These are phyloP conservation scores for Metellina segmentata DNA, from an alignment of 2,888 invertebrate species.

Conservation along the genomic window DNA sequence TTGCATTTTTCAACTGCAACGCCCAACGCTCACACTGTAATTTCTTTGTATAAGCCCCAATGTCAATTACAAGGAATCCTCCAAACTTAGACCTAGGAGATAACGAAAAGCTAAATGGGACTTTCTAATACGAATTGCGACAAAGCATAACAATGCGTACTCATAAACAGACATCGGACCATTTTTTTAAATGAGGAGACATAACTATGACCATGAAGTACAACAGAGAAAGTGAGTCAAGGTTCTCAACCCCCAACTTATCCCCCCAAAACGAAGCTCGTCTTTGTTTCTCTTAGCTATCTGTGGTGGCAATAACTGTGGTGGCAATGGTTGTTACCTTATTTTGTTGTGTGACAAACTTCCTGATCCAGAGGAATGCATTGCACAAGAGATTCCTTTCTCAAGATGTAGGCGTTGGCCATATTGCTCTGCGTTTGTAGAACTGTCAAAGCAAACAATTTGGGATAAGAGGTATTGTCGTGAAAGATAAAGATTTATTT, in stretches of 20 bases:
- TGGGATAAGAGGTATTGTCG: background rate
- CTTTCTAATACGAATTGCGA: background rate
- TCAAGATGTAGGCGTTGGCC: constrained; percentile 41
- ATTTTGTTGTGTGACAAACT: constrained; percentile 14
- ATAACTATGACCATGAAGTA: constrained; percentile 37
- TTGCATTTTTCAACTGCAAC: constrained; percentile 22
- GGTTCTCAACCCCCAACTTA: constrained; percentile 1
- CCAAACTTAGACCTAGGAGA: background rate
- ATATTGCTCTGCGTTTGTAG: background rate
- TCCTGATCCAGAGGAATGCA: background rate
- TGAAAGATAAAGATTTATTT: background rate
- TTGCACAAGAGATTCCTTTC: background rate
- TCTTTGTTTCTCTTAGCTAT: constrained; percentile 40
- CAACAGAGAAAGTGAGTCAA: constrained; percentile 20
- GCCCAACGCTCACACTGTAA: constrained; percentile 6
- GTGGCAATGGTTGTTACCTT: constrained; percentile 8
- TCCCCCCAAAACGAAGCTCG: constrained; percentile 8
- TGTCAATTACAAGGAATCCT: constrained; percentile 19
- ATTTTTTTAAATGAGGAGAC: background rate
- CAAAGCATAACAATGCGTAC: constrained; percentile 12
- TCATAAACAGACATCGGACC: constrained; percentile 3
- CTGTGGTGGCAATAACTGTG: constrained; percentile 6
- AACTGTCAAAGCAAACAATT: background rate
- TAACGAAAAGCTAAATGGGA: background rate
- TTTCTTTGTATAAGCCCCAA: constrained; percentile 9